Evolutionary conservation across 1,140 invertebrate genomes (phyloP), one percentile per base, ranked within the genome.

Genomic region (Drosophila gunungcola): DNA sequence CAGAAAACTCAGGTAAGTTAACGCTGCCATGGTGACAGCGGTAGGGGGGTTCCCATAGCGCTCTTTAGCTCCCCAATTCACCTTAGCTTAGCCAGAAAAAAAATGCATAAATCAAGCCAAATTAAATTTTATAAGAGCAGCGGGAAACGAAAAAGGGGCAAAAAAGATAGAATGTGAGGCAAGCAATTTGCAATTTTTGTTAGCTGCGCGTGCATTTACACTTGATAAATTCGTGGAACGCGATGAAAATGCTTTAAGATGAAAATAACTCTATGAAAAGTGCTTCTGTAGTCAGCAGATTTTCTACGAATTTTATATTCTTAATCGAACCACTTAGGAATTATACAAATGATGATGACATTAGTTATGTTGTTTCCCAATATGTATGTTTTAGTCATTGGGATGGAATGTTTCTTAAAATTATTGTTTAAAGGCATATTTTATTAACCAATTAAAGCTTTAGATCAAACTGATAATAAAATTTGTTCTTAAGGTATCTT

Each of bases 21-120:
- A 74, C 63, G 82, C 54, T 61, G 60, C 56, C 78, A 74, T 73
- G 64, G 74, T 63, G 74, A 76, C 73, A 64, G 49, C 62, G 11
- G 42, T n/a, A 52, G 34, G 69, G 69, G 60, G 67, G 29, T 11
- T 34, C 29, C 38, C 64, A 41, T 54, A 57, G 63, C 45, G 69
- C 62, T 38, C 56, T 55, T 55, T 64, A 58, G 55, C 45, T 21
- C 21, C 29, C 25, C 57, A 16, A 42, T 42, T 43, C 43, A 42
- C 52, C 53, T 43, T 13, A 32, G 48, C 34, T 42, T 51, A 75
- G 49, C 25, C 38, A 6, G 32, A 42, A 56, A 45, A 64, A 73
- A 85, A 78, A 78, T 79, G 84, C 83, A 88, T 88, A 88, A 88
- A 88, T 88, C 83, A 88, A 78, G 84, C 61, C 70, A 89, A 89